Percentiles rank a stretch among this genome's conserved stretches.
Conservation (phyloP, 2,797 vertebrate species). For the Arctocebus calabarensis region DNA sequence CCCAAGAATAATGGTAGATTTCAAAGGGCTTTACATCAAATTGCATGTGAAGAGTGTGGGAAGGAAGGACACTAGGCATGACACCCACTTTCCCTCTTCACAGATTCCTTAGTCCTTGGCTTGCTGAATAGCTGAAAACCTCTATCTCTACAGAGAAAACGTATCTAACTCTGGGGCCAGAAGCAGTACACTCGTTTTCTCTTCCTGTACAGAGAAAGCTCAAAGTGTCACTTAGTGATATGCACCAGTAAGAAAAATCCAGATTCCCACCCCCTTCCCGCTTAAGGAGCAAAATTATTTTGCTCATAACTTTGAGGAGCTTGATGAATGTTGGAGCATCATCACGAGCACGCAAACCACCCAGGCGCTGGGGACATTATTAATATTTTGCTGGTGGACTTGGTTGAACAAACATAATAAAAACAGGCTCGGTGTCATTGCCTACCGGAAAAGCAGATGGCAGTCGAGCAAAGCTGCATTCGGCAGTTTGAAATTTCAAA, state of each 20-base stretch:
- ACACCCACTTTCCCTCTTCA: not conserved
- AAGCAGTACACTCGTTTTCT: conserved; percentile 51
- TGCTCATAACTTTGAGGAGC: conserved; percentile 83
- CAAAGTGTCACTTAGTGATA: conserved; percentile 69
- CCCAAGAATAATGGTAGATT: not conserved
- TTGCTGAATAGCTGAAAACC: conserved; percentile 54
- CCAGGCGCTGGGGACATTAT: conserved; percentile 81
- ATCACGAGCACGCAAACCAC: conserved; percentile 76
- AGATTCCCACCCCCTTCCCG: not conserved
- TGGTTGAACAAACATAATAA: conserved; percentile 89
- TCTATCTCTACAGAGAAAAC: conserved; percentile 37
- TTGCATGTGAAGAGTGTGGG: not conserved
- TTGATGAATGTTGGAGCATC: conserved; percentile 76
- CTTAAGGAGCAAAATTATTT: conserved; percentile 81
- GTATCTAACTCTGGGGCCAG: conserved; percentile 35
- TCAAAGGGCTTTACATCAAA: not conserved
- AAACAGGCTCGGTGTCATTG: conserved; percentile 87
- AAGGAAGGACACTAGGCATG: not conserved
- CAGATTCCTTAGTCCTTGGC: conserved; percentile 43
- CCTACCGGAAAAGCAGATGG: conserved; percentile 89
- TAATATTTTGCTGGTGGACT: conserved; percentile 89
- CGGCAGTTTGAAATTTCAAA: conserved; percentile 90
- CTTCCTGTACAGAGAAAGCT: conserved; percentile 54
- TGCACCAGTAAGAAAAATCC: conserved; percentile 57
- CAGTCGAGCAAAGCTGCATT: conserved; percentile 88